Evolutionary conservation across 2,888 invertebrate species (phyloP).

Genomic region (Sycophila texana): DNA sequence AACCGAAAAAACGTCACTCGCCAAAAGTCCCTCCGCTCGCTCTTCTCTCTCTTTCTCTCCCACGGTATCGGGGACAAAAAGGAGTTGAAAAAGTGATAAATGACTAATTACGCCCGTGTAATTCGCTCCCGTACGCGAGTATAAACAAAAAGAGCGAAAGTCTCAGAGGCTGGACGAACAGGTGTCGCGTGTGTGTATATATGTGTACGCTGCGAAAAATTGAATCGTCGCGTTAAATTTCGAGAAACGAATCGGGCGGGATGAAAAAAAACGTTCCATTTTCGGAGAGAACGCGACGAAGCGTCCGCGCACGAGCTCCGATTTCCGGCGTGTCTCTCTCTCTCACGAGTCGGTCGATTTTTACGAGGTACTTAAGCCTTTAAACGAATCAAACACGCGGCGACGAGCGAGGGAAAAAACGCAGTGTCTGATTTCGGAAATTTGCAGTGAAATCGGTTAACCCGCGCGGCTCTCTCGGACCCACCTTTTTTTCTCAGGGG

Average conservation of each 20-base stretch:
- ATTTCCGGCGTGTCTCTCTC: slow-evolving; percentile 39
- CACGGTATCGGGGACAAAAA: slow-evolving; percentile 43
- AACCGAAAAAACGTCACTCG: slow-evolving; percentile 55
- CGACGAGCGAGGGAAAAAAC: slow-evolving; percentile 43
- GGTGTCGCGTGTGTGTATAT: not conserved
- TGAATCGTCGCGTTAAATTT: slow-evolving; percentile 34
- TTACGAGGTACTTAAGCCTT: slow-evolving; percentile 75
- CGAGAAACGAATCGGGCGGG: slow-evolving; percentile 41
- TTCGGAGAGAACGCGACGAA: not conserved
- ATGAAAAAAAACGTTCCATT: slow-evolving; percentile 28
- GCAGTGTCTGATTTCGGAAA: slow-evolving; percentile 66
- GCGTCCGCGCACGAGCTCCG: slow-evolving; percentile 19
- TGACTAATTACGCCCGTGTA: slow-evolving; percentile 46
- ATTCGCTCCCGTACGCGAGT: not conserved
- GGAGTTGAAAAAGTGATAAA: slow-evolving; percentile 52
- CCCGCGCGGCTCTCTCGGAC: slow-evolving; percentile 61
- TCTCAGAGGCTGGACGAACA: not conserved
- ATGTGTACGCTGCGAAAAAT: not conserved
- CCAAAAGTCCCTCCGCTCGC: not conserved
- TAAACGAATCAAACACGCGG: slow-evolving; percentile 68
- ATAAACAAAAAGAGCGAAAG: not conserved
- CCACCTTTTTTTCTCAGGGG: slow-evolving; percentile 72
- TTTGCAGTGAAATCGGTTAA: slow-evolving; percentile 74
- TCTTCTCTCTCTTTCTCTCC: slow-evolving; percentile 16
- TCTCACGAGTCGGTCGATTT: slow-evolving; percentile 64